Evolutionary conservation across 2,797 vertebrate genomes (phyloP).

Genomic region (Todus mexicanus): DNA sequence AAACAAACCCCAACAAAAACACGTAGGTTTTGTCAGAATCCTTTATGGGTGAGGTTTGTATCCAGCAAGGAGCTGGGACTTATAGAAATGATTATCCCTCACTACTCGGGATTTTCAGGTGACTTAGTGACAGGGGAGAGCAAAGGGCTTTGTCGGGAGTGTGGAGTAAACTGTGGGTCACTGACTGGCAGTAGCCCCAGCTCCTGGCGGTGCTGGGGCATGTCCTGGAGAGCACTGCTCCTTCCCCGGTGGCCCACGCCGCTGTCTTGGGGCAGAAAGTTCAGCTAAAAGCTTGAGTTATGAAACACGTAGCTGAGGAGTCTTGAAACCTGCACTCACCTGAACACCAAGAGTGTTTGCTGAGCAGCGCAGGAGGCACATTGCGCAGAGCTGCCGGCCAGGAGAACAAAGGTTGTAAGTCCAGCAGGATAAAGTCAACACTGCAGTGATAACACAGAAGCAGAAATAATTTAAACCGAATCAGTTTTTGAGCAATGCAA

Average conservation of each 20-base stretch:
- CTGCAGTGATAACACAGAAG: rapidly evolving
- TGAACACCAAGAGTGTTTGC: not conserved
- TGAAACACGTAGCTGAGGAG: not conserved
- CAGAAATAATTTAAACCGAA: not conserved
- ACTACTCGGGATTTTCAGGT: rapidly evolving
- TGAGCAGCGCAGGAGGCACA: rapidly evolving
- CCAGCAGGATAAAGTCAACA: not conserved
- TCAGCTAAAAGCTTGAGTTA: not conserved
- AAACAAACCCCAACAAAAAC: too few species aligned
- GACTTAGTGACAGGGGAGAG: too few species aligned
- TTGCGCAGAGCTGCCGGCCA: rapidly evolving
- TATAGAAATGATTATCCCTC: not conserved
- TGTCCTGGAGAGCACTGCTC: not conserved
- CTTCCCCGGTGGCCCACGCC: slow-evolving; percentile 66
- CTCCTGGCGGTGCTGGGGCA: not conserved
- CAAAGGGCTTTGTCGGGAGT: not conserved
- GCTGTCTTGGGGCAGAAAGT: slow-evolving; percentile 60
- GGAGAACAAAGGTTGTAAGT: not conserved
- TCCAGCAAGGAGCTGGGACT: not conserved
- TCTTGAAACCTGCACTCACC: not conserved
- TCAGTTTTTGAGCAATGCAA: not conserved
- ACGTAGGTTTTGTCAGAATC: not conserved
- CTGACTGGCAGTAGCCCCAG: slow-evolving; percentile 78
- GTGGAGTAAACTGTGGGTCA: too few species aligned
- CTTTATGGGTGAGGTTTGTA: not conserved